A percentile compares a stretch with the other conserved stretches of the same genome.
Evolutionary conservation across 2,113 vertebrate genomes (phyloP).

Genomic region (Vulpes ferrilata): DNA sequence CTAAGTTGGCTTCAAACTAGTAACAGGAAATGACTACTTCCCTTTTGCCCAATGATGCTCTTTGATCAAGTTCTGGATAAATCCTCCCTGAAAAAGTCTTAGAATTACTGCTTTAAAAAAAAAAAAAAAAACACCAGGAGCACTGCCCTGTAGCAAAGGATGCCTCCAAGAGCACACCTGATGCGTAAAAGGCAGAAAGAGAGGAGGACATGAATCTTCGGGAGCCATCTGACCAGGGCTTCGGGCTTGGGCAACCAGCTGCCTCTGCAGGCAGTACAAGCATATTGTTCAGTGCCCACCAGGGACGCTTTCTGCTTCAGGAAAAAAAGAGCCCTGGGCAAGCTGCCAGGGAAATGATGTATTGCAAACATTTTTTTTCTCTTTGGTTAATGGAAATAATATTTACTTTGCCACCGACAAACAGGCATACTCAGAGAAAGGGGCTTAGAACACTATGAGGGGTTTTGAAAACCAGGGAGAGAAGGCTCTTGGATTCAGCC

Average conservation of each 20-base stretch:
- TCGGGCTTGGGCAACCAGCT: background rate
- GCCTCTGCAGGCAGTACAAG: background rate
- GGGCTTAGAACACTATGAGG: background rate
- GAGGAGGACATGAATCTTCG: accelerated
- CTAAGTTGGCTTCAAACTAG: background rate
- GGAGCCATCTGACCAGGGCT: background rate
- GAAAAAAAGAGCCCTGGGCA: slow-evolving; percentile 5
- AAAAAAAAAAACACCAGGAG: background rate
- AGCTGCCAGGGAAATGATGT: background rate
- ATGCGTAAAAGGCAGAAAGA: background rate
- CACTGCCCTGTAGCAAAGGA: accelerated
- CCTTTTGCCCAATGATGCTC: background rate
- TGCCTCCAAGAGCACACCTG: background rate
- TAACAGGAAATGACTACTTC: background rate
- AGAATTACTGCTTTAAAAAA: background rate
- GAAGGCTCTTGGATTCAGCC: background rate
- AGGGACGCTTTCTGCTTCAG: background rate
- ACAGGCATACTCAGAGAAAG: background rate
- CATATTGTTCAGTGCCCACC: background rate
- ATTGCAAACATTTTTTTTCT: background rate
- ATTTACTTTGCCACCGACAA: slow-evolving; percentile 58
- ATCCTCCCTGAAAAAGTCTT: background rate
- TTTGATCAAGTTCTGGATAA: background rate
- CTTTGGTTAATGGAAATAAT: slow-evolving; percentile 52
- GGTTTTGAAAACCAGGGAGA: background rate